Conservation (phyloP, 2,797 vertebrate species). For the Coccyzus lansbergi region DNA sequence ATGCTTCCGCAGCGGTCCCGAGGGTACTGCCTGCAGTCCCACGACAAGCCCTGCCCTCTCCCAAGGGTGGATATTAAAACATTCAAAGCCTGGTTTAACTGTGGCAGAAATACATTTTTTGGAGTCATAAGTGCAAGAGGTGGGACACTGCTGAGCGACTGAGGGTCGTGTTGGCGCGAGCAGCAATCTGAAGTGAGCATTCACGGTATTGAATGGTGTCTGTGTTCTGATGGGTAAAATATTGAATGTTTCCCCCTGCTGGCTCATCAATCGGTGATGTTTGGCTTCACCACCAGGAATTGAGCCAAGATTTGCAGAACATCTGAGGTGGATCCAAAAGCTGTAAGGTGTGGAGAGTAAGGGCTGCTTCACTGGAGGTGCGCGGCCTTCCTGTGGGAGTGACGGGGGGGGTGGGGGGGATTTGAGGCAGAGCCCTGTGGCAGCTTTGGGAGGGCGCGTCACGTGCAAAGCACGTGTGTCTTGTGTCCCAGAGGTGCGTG, state of each 20-base stretch:
- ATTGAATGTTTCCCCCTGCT: rapidly evolving
- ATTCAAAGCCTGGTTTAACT: neutral
- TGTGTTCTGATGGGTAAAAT: neutral
- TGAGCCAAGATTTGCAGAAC: neutral
- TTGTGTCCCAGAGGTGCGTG: rapidly evolving
- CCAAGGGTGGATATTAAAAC: neutral
- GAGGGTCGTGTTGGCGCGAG: neutral
- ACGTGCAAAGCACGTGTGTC: rapidly evolving
- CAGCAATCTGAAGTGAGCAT: neutral
- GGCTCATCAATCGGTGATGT: neutral
- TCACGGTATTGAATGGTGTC: neutral
- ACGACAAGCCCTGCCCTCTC: neutral
- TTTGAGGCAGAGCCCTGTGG: neutral
- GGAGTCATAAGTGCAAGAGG: neutral
- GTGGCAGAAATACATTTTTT: neutral
- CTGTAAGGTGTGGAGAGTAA: neutral
- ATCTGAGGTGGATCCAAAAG: neutral
- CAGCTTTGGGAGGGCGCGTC: neutral
- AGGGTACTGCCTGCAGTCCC: neutral
- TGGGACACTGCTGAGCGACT: neutral
- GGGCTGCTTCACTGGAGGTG: neutral
- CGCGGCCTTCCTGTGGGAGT: neutral
- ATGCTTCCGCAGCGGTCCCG: neutral
- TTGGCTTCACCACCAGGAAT: neutral
- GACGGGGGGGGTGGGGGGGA: neutral